These are phyloP conservation scores for Stenodera caucasica DNA, from an alignment of 2,888 invertebrate species.

Conservation along the genomic window DNA sequence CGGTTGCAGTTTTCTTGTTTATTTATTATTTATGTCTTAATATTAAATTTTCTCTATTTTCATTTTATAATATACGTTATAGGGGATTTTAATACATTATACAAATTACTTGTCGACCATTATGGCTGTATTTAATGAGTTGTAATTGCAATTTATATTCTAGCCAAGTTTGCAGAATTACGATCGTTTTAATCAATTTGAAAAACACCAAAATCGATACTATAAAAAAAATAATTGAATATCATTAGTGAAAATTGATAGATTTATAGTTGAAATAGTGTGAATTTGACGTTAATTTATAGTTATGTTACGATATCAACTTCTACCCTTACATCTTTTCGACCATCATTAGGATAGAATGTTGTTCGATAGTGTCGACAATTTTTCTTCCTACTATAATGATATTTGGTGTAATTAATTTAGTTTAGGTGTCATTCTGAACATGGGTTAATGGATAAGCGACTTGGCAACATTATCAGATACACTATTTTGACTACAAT, in stretches of 20 bases:
- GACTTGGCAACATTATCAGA: constrained; percentile 1
- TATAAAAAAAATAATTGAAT: not conserved
- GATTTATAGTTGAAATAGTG: not conserved
- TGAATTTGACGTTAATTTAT: constrained; percentile 1
- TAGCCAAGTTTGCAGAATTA: not conserved
- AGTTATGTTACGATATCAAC: not conserved
- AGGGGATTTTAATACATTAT: not conserved
- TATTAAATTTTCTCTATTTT: not conserved
- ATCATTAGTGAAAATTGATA: not conserved
- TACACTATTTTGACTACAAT: not conserved
- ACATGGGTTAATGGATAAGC: not conserved
- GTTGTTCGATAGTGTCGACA: constrained; percentile 4
- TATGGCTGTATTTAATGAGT: not conserved
- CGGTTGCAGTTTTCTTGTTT: not conserved
- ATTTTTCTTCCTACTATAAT: constrained; percentile 25
- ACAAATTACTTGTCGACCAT: not conserved
- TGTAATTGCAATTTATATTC: not conserved
- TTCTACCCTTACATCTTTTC: not conserved
- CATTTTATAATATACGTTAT: not conserved
- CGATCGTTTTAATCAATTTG: too few species aligned
- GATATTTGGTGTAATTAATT: constrained; percentile 27
- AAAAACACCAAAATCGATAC: not conserved
- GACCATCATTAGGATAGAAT: not conserved
- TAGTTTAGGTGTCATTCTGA: constrained; percentile 23
- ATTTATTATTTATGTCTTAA: constrained; percentile 1